Conservation (phyloP, 2,888 invertebrate genomes). For the Yponomeuta evonymella region DNA sequence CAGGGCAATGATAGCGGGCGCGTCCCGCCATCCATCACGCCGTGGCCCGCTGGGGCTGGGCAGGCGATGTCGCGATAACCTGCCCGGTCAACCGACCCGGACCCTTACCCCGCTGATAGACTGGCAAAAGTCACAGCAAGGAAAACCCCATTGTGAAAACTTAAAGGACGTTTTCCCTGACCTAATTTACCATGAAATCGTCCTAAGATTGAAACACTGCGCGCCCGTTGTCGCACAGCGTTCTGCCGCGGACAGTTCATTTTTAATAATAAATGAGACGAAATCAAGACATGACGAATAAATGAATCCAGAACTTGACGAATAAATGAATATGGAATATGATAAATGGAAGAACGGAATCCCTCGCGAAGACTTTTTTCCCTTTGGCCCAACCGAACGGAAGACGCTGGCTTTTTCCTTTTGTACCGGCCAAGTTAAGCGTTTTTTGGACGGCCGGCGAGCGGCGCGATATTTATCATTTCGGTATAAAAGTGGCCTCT, state of each 20-base stretch:
- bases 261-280: constrained; percentile 78
- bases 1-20: constrained; percentile 35
- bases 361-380: constrained; percentile 73
- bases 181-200: constrained; percentile 71
- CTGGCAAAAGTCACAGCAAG: neutral
- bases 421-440: constrained; percentile 75
- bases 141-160: neutral
- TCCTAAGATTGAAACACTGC: constrained; percentile 71
- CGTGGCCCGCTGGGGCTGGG: constrained; percentile 44
- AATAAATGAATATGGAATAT: constrained; percentile 78
- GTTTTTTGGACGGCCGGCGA: constrained; percentile 68
- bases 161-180: constrained; percentile 21
- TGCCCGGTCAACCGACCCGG: neutral
- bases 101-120: neutral
- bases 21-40: constrained; percentile 53
- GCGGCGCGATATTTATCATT: constrained; percentile 73
- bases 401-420: constrained; percentile 75
- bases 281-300: constrained; percentile 78
- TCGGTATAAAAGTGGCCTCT: constrained; percentile 61
- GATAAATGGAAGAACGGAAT: constrained; percentile 72
- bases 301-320: constrained; percentile 78
- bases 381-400: constrained; percentile 73
- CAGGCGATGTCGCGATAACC: constrained; percentile 19
- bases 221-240: constrained; percentile 58
- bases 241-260: constrained; percentile 75